Conservation (phyloP, 2,888 invertebrate species). For the Cataglyphis altisquamis region DNA sequence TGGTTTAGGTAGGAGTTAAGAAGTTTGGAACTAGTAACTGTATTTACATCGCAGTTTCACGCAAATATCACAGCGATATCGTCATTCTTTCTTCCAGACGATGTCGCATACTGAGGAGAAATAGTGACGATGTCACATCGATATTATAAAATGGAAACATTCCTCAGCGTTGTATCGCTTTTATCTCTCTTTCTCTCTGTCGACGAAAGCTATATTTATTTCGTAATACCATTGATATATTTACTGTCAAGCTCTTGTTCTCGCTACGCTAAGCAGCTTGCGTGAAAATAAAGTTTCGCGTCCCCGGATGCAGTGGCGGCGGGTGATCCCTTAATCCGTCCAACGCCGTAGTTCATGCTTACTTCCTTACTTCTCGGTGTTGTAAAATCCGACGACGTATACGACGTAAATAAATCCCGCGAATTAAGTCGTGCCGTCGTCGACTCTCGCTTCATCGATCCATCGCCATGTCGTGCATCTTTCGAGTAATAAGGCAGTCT, state of each 20-base stretch:
- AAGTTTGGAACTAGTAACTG: conserved; percentile 43
- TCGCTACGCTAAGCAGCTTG: conserved; percentile 50
- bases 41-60: conserved; percentile 24
- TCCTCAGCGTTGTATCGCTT: not conserved
- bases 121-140: not conserved
- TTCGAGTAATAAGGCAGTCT: conserved; percentile 68
- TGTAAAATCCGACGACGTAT: conserved; percentile 52
- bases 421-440: conserved; percentile 46
- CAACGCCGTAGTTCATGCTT: conserved; percentile 51
- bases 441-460: conserved; percentile 31
- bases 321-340: conserved; percentile 55
- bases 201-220: conserved; percentile 30
- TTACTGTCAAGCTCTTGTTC: conserved; percentile 45
- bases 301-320: conserved; percentile 38
- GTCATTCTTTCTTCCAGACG: conserved; percentile 29
- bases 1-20: conserved; percentile 42
- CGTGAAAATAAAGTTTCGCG: conserved; percentile 54
- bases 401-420: conserved; percentile 52
- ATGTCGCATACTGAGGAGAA: not conserved
- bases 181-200: not conserved
- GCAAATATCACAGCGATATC: conserved; percentile 37
- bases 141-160: not conserved
- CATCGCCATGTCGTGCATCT: conserved; percentile 23
- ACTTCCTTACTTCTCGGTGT: conserved; percentile 48
- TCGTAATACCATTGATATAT: conserved; percentile 49